Conservation (phyloP, 2,888 invertebrate genomes). For the Temnothorax unifasciatus region DNA sequence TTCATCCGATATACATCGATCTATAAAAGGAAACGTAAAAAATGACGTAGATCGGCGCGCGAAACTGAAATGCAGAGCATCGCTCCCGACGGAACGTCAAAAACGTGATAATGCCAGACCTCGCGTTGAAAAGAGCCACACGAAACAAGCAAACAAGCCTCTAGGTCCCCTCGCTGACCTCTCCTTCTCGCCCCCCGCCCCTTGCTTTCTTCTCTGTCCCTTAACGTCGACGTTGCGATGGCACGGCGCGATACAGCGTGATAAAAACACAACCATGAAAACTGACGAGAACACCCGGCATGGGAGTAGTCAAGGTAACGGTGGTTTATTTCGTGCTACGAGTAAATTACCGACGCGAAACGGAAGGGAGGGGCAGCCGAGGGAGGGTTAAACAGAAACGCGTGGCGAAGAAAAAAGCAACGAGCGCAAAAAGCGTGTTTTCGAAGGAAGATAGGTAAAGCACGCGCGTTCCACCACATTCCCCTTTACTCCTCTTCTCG, state of each 20-base stretch:
- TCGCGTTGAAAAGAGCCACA: conserved; percentile 53
- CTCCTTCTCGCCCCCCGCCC: neutral
- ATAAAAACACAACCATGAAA: conserved; percentile 76
- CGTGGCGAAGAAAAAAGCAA: conserved; percentile 65
- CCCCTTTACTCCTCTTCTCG: neutral
- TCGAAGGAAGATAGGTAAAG: conserved; percentile 64
- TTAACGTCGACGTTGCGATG: conserved; percentile 64
- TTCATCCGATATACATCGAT: conserved; percentile 20
- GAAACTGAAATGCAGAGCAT: conserved; percentile 60
- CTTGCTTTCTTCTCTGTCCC: neutral
- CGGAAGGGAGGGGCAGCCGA: conserved; percentile 40
- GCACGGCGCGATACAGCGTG: conserved; percentile 74
- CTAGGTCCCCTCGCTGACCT: neutral
- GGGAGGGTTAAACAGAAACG: conserved; percentile 51
- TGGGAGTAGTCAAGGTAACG: conserved; percentile 78
- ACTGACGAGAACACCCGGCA: conserved; percentile 71
- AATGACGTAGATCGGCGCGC: conserved; percentile 41
- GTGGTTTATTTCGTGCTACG: conserved; percentile 76
- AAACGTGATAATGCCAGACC: conserved; percentile 58
- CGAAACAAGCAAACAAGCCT: conserved; percentile 42
- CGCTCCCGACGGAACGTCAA: conserved; percentile 50
- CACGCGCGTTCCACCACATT: conserved; percentile 29
- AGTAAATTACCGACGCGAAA: conserved; percentile 71
- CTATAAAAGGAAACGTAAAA: conserved; percentile 53
- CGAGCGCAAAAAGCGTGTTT: conserved; percentile 69